Base-by-base conservation (phyloP, 1,140 invertebrate species). In the Oscheius sp. region DNA sequence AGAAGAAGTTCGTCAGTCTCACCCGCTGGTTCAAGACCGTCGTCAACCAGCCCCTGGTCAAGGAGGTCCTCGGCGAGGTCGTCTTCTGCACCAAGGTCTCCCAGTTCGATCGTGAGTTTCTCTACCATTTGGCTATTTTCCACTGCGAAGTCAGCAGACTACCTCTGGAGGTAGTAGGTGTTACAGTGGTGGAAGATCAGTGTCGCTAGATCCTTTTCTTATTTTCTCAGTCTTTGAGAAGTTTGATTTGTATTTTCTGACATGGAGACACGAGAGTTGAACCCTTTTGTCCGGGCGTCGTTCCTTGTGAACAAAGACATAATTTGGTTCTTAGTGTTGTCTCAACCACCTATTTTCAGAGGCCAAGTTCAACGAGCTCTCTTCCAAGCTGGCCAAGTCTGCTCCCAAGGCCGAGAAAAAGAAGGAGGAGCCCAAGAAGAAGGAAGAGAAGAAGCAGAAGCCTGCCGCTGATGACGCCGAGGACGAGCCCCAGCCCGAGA, bases 1-100 rank as follows among this genome's bases (percentile, higher is more conserved):
- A 79, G 13, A 70, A 65, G 1, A 26, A 78, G 26, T 34, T 81
- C 4, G 75, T 63, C 15, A 83, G 83, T 63, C 68, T 84, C 1
- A 82, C 70, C 36, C 77, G 94, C 82, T 99, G 95, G 95, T 99
- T 98, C 86, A 88, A 87, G 52, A 99, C 95, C 7, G 86, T 98
- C 35, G 86, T 95, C 58, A 91, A 95, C 85, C 95, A 99, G 86
- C 90, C 91, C 15, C 86, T 92, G 82, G 91, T 95, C 38, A 90
- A 91, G 84, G 88, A 88, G 78, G 92, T 97, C 23, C 84, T 95
- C 78, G 92, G 93, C 75, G 88, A 90, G 64, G 88, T 92, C 69
- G 88, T 90, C 81, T 85, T 97, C 34, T 91, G 90, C 85, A 89
- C 90, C 46, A 91, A 91, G 23, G 72, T 62, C 18, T 35, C 71